Conservation (phyloP, 2,888 invertebrate genomes). For the Agonopterix alstromeriana region DNA sequence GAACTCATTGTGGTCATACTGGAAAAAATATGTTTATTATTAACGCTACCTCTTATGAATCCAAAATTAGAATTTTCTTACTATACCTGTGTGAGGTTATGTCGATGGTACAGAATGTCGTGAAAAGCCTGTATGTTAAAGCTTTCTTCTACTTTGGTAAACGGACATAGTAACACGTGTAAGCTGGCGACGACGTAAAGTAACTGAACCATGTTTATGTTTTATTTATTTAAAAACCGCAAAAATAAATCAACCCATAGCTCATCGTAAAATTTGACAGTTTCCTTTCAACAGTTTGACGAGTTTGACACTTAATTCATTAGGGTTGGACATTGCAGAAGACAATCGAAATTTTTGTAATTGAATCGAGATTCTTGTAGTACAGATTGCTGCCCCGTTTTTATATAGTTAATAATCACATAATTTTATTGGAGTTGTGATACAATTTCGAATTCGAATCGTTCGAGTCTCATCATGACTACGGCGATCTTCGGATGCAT, state of each 20-base stretch:
- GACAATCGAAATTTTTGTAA: too few relatives aligned
- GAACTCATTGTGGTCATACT: slow-evolving; percentile 99
- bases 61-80: slow-evolving; percentile 64
- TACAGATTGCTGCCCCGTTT: too few relatives aligned
- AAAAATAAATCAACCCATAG: slow-evolving; percentile 41
- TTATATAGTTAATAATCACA: too few relatives aligned
- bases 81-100: slow-evolving; percentile 88
- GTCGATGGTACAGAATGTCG: slow-evolving; percentile 93
- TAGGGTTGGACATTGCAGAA: too few relatives aligned
- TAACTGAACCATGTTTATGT: slow-evolving; percentile 85
- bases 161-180: slow-evolving; percentile 92
- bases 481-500: too few relatives aligned
- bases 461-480: too few relatives aligned
- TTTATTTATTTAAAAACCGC: slow-evolving; percentile 26
- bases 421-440: too few relatives aligned
- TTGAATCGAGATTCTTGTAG: too few relatives aligned
- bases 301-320: too few relatives aligned
- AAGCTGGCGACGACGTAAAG: slow-evolving; percentile 85
- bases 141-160: slow-evolving; percentile 99
- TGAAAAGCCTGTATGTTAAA: slow-evolving; percentile 99
- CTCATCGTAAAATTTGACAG: slow-evolving; percentile 7
- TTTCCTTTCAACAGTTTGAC: too few relatives aligned
- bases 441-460: too few relatives aligned
- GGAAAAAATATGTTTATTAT: slow-evolving; percentile 39
- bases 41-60: slow-evolving; percentile 33